These are phyloP conservation scores for Allacma fusca DNA, from an alignment of 2,888 invertebrate genomes.

Conservation along the genomic window DNA sequence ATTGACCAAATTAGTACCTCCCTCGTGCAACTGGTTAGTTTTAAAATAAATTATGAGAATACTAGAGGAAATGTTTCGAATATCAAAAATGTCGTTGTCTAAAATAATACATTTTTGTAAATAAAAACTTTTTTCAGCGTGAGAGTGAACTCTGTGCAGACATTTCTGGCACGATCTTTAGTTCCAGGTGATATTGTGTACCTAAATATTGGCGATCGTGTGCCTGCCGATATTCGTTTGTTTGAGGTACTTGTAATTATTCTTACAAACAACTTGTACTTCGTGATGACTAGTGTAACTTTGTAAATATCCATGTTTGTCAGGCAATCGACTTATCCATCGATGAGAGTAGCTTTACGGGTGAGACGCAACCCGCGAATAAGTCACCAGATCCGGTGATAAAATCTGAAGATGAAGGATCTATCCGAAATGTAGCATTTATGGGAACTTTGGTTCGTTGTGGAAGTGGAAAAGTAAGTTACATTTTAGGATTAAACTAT, in stretches of 20 bases:
- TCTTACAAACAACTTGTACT: too few species aligned
- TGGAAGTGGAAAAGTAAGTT: constrained; percentile 88
- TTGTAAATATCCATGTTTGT: too few species aligned
- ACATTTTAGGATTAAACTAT: too few species aligned
- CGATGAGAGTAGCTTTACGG: constrained; percentile 98
- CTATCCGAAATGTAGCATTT: constrained; percentile 81
- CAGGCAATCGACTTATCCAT: constrained; percentile 86
- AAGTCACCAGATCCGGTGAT: constrained; percentile 76
- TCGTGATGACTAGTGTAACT: too few species aligned
- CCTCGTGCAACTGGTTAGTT: constrained; percentile 87
- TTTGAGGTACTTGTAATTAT: constrained; percentile 72
- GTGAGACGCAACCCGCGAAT: constrained; percentile 92
- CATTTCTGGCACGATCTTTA: constrained; percentile 91
- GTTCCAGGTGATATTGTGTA: constrained; percentile 97
- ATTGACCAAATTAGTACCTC: constrained; percentile 95
- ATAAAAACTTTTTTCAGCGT: constrained; percentile 70
- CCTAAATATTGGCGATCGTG: constrained; percentile 92
- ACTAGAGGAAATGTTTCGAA: neutral
- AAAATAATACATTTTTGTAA: too few species aligned
- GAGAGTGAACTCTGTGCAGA: constrained; percentile 84
- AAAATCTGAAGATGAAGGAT: constrained; percentile 69
- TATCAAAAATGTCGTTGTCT: neutral
- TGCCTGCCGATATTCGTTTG: constrained; percentile 96
- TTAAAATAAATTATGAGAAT: constrained; percentile 17
- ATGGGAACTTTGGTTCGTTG: constrained; percentile 97